phyloP scores from a whole-genome alignment of 2,888 invertebrate species.

The Chouioia cunea region DNA sequence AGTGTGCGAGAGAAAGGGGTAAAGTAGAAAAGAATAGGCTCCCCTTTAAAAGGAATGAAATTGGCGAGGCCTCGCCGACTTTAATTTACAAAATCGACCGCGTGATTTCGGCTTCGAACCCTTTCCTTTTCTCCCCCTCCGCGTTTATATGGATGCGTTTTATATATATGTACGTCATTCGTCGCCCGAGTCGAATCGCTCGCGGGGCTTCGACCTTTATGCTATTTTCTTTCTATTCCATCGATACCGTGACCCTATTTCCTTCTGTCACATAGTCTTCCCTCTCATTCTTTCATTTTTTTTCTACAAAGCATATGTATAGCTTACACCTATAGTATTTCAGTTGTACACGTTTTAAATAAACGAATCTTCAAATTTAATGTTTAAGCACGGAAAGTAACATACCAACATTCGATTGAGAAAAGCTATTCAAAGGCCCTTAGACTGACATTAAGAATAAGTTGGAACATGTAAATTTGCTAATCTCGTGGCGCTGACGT shows the following conservation, averaged over 20 bases:
- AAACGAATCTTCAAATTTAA: too few relatives aligned
- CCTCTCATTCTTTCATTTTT: not conserved
- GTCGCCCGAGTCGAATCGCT: conserved; percentile 27
- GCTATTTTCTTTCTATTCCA: conserved; percentile 27
- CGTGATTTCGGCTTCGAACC: conserved; percentile 45
- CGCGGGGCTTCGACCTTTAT: conserved; percentile 28
- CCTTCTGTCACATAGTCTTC: conserved; percentile 13
- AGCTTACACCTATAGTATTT: too few relatives aligned
- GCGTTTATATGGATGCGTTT: not conserved
- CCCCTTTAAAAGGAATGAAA: conserved; percentile 43
- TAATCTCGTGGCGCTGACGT: too few relatives aligned
- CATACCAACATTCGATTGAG: too few relatives aligned
- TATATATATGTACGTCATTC: conserved; percentile 6
- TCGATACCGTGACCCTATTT: conserved; percentile 32
- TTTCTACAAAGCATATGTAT: not conserved
- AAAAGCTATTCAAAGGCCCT: too few relatives aligned
- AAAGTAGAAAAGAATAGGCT: conserved; percentile 28
- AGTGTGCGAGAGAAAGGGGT: conserved; percentile 6
- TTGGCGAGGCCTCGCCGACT: conserved; percentile 45
- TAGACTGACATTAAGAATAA: too few relatives aligned
- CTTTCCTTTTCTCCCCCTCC: conserved; percentile 23
- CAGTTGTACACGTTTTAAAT: too few relatives aligned
- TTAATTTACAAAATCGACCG: conserved; percentile 49
- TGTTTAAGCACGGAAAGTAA: too few relatives aligned
- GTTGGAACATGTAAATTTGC: too few relatives aligned